These are phyloP conservation scores for Pteria penguin DNA, from an alignment of 2,888 invertebrate genomes.

Conservation along the genomic window DNA sequence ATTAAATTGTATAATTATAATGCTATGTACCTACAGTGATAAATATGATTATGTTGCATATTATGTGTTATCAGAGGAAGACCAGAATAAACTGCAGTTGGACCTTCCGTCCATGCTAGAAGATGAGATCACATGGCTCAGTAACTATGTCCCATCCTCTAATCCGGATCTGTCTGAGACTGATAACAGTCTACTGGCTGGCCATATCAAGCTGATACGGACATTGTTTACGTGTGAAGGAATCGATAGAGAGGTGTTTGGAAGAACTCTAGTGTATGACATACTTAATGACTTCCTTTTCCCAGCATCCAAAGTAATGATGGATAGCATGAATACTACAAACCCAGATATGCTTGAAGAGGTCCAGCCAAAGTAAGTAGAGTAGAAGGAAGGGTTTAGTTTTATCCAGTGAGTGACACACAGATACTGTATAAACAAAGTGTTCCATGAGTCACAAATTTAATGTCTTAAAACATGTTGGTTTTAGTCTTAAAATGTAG, in stretches of 20 bases:
- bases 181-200: slow-evolving; percentile 81
- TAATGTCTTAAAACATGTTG: too few species aligned
- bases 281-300: slow-evolving; percentile 81
- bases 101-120: slow-evolving; percentile 80
- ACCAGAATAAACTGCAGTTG: slow-evolving; percentile 77
- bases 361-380: slow-evolving; percentile 78
- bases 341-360: slow-evolving; percentile 62
- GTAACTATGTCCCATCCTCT: slow-evolving; percentile 80
- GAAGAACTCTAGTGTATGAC: slow-evolving; percentile 71
- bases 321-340: slow-evolving; percentile 67
- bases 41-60: not conserved
- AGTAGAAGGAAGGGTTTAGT: too few species aligned
- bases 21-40: too few species aligned
- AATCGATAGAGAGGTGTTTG: slow-evolving; percentile 77
- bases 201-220: slow-evolving; percentile 80
- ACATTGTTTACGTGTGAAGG: slow-evolving; percentile 81
- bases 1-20: too few species aligned
- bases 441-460: too few species aligned
- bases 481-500: too few species aligned
- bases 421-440: too few species aligned
- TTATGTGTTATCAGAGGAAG: slow-evolving; percentile 57
- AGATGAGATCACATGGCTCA: slow-evolving; percentile 81
- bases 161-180: slow-evolving; percentile 72
- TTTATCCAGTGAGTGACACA: too few species aligned
- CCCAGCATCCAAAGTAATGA: slow-evolving; percentile 80